Conservation (phyloP, 1,140 invertebrate genomes). For the Solenopsis invicta region DNA sequence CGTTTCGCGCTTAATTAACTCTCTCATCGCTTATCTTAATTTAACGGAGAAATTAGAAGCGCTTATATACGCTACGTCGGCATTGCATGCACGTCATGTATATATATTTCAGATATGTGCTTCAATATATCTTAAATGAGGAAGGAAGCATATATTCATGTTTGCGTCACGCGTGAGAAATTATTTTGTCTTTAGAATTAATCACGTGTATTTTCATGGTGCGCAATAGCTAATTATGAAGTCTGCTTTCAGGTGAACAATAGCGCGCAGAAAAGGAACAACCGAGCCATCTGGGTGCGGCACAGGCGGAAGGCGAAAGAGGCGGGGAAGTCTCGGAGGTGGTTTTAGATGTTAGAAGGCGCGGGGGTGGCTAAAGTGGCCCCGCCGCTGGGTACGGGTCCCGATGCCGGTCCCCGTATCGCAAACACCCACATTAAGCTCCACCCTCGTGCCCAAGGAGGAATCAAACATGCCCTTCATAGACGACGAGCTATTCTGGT, state of each 20-base stretch:
- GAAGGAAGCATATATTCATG: not conserved
- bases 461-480: conserved; percentile 95
- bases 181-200: not conserved
- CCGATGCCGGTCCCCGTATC: conserved; percentile 87
- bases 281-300: conserved; percentile 58
- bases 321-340: conserved; percentile 74
- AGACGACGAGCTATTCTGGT: conserved; percentile 96
- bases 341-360: conserved; percentile 86
- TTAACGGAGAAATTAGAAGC: conserved; percentile 4
- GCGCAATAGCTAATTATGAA: not conserved
- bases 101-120: not conserved
- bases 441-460: conserved; percentile 86
- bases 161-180: not conserved
- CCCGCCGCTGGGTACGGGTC: conserved; percentile 86
- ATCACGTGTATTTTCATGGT: not conserved
- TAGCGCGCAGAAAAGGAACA: conserved; percentile 11
- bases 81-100: not conserved
- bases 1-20: conserved; percentile 34
- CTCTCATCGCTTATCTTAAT: not conserved
- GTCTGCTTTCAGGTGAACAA: conserved; percentile 53
- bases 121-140: not conserved
- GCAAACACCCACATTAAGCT: conserved; percentile 85
- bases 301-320: conserved; percentile 62
- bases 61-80: not conserved
- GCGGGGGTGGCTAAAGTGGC: conserved; percentile 86